These are phyloP conservation scores for Dicrostonyx torquatus DNA, from an alignment of 2,797 vertebrate genomes.

Conservation along the genomic window DNA sequence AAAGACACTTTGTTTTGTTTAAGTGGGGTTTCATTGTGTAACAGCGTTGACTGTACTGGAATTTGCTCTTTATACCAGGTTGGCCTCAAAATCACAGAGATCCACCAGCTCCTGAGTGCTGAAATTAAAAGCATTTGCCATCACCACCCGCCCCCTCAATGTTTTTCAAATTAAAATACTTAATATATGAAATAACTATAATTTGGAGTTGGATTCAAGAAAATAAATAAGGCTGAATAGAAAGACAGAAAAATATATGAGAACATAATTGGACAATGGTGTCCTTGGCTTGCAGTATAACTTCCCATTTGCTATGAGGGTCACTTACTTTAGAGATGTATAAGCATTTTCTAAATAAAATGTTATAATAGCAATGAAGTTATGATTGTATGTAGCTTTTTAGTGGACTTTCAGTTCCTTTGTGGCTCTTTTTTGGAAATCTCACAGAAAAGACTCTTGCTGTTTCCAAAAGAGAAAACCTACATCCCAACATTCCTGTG, in stretches of 20 bases:
- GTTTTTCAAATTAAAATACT: background rate
- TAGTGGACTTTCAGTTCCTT: no score
- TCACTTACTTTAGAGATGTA: background rate
- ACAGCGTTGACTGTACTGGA: no score
- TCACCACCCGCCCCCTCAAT: background rate
- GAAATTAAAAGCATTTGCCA: no score
- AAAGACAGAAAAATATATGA: background rate
- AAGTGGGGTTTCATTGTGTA: no score
- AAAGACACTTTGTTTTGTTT: no score
- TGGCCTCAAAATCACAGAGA: no score
- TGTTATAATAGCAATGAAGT: no score
- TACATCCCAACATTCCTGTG: background rate
- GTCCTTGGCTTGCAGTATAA: background rate
- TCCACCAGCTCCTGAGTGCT: no score
- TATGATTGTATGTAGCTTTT: background rate
- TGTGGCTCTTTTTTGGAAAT: background rate
- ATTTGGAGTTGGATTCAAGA: background rate
- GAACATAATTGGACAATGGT: fast-evolving
- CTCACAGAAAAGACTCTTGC: background rate
- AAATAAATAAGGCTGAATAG: background rate
- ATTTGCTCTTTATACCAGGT: no score
- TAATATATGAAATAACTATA: background rate
- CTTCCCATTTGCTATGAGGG: background rate
- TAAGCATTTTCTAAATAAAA: background rate
- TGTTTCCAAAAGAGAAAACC: background rate